phyloP scores from a whole-genome alignment of 1,140 invertebrate genomes.

The Diabrotica undecimpunctata region DNA sequence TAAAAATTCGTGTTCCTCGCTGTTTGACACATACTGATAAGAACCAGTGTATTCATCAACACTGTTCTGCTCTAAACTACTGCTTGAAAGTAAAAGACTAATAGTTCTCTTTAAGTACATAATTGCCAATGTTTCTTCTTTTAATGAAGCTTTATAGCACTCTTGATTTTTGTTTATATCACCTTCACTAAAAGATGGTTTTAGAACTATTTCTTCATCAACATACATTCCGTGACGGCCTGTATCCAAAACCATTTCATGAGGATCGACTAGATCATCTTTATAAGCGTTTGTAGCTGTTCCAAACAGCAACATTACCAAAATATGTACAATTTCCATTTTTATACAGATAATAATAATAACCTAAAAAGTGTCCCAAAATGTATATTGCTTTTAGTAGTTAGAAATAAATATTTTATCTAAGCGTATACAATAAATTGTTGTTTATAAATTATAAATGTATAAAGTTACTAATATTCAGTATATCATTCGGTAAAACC shows the following conservation, averaged over 20 bases:
- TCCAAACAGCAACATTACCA: too few species aligned
- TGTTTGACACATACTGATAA: slow-evolving; percentile 19
- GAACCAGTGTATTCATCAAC: slow-evolving; percentile 15
- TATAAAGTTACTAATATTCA: too few species aligned
- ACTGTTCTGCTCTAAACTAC: slow-evolving; percentile 17
- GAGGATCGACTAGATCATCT: slow-evolving; percentile 25
- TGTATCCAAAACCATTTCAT: slow-evolving; percentile 21
- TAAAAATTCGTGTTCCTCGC: slow-evolving; percentile 23
- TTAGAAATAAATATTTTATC: too few species aligned
- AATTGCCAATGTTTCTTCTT: slow-evolving; percentile 5
- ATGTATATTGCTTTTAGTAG: too few species aligned
- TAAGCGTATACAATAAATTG: too few species aligned
- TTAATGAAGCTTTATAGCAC: background rate
- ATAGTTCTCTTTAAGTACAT: slow-evolving; percentile 24
- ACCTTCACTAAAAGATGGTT: background rate
- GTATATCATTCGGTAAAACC: too few species aligned
- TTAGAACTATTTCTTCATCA: slow-evolving; percentile 23
- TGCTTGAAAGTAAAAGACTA: slow-evolving; percentile 18
- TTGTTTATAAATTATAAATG: too few species aligned
- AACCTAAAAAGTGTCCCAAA: too few species aligned
- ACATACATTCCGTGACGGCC: slow-evolving; percentile 29
- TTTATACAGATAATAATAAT: too few species aligned
- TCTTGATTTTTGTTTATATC: slow-evolving; percentile 1
- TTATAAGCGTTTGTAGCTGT: background rate
- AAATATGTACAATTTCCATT: too few species aligned